Evolutionary conservation across 2,888 invertebrate species (phyloP).

Genomic region (Mesochorus sp.): DNA sequence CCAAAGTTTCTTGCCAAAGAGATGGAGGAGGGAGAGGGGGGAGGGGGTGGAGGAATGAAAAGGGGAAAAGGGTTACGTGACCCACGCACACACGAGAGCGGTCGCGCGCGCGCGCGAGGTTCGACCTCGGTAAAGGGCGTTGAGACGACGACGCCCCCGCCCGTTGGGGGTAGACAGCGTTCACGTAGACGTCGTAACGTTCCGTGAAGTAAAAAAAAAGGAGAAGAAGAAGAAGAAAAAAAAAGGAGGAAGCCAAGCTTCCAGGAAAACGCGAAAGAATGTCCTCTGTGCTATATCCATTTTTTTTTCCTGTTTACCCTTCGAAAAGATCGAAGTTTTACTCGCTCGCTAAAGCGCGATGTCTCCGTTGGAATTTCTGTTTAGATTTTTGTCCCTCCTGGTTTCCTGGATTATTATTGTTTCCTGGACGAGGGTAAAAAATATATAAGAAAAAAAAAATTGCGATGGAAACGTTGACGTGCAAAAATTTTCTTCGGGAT

Average conservation of each 20-base stretch:
- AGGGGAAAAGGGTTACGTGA: slow-evolving; percentile 36
- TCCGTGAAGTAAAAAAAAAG: slow-evolving; percentile 1
- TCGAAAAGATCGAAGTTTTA: neutral
- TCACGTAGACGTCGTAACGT: slow-evolving; percentile 52
- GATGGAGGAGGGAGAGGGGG: neutral
- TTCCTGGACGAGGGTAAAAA: neutral
- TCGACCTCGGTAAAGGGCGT: slow-evolving; percentile 63
- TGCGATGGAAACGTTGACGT: neutral
- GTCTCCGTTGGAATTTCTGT: too few species aligned
- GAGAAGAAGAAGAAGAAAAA: neutral
- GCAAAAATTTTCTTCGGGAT: too few species aligned
- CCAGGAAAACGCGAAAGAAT: slow-evolving; percentile 49
- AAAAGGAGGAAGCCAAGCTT: slow-evolving; percentile 29
- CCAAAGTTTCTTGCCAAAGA: neutral
- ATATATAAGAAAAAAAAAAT: neutral
- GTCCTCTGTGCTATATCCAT: neutral
- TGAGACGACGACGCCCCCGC: slow-evolving; percentile 50
- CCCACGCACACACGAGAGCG: slow-evolving; percentile 9
- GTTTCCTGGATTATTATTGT: too few species aligned
- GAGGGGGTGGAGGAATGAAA: neutral
- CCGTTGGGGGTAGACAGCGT: slow-evolving; percentile 32
- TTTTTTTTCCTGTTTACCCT: neutral
- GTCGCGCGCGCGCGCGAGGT: neutral
- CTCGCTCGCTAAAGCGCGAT: too few species aligned
- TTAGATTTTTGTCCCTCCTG: too few species aligned